These are phyloP conservation scores for Hofmannophila pseudospretella DNA, from an alignment of 2,888 invertebrate genomes.

Conservation along the genomic window DNA sequence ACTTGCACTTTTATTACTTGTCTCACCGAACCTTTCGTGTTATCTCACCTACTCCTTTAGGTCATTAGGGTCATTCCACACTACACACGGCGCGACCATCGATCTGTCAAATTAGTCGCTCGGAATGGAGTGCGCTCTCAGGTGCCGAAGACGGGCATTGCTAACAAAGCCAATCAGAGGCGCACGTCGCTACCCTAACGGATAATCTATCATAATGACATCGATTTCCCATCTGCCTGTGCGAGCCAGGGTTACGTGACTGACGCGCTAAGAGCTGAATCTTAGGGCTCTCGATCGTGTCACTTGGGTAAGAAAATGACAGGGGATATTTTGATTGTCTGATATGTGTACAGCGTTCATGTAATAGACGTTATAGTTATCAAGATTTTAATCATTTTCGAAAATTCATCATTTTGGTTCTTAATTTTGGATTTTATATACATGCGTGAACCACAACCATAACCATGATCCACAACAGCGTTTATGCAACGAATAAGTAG, in stretches of 20 bases:
- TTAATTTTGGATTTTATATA: too few relatives aligned
- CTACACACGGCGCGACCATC: constrained; percentile 43
- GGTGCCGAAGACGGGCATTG: constrained; percentile 55
- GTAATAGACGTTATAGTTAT: too few relatives aligned
- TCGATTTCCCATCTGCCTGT: constrained; percentile 65
- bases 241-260: constrained; percentile 36
- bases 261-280: constrained; percentile 40
- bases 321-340: too few relatives aligned
- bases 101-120: constrained; percentile 73
- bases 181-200: constrained; percentile 52
- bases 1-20: too few relatives aligned
- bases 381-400: too few relatives aligned
- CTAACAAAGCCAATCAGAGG: constrained; percentile 74
- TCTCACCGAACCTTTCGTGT: too few relatives aligned
- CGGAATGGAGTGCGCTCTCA: constrained; percentile 50
- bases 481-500: too few relatives aligned
- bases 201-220: constrained; percentile 76
- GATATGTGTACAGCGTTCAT: too few relatives aligned
- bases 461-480: too few relatives aligned
- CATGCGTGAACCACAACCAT: too few relatives aligned
- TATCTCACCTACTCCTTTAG: too few relatives aligned
- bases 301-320: background rate
- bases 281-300: constrained; percentile 28
- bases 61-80: constrained; percentile 57
- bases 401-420: too few relatives aligned